Evolutionary conservation across 2,888 invertebrate genomes (phyloP).

Genomic region (Drosophila rubida): DNA sequence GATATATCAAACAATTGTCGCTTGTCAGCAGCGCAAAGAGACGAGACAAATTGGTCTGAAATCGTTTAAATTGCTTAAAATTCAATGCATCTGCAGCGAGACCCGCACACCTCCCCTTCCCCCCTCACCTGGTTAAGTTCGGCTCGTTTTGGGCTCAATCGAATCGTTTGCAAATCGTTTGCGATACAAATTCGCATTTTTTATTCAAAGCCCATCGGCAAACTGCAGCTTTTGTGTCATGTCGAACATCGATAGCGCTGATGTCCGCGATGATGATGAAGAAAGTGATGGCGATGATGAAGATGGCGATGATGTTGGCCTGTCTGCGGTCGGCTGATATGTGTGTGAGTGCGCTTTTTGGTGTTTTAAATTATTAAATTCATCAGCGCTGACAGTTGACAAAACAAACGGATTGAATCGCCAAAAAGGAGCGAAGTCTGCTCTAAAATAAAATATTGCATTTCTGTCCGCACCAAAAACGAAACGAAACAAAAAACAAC

Average conservation of each 20-base stretch:
- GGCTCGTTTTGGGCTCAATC: conserved; percentile 41
- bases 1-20: conserved; percentile 59
- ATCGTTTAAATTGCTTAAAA: conserved; percentile 65
- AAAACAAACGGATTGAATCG: conserved; percentile 62
- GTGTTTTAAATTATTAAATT: conserved; percentile 73
- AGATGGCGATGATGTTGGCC: conserved; percentile 35
- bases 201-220: conserved; percentile 76
- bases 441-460: conserved; percentile 77
- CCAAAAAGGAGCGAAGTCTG: conserved; percentile 41
- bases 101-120: background rate
- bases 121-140: conserved; percentile 1
- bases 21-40: conserved; percentile 34
- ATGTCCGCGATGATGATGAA: conserved; percentile 11
- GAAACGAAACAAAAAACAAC: conserved; percentile 26
- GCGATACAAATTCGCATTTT: conserved; percentile 60
- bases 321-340: conserved; percentile 32
- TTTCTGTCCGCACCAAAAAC: conserved; percentile 31
- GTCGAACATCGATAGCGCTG: conserved; percentile 58
- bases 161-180: conserved; percentile 66
- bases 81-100: conserved; percentile 72
- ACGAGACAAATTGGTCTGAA: conserved; percentile 42
- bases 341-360: conserved; percentile 26
- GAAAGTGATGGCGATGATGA: conserved; percentile 29
- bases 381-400: conserved; percentile 74
- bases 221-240: conserved; percentile 78